Evolutionary conservation across 2,888 invertebrate genomes (phyloP).

Genomic region (Pharmacophagus antenor): DNA sequence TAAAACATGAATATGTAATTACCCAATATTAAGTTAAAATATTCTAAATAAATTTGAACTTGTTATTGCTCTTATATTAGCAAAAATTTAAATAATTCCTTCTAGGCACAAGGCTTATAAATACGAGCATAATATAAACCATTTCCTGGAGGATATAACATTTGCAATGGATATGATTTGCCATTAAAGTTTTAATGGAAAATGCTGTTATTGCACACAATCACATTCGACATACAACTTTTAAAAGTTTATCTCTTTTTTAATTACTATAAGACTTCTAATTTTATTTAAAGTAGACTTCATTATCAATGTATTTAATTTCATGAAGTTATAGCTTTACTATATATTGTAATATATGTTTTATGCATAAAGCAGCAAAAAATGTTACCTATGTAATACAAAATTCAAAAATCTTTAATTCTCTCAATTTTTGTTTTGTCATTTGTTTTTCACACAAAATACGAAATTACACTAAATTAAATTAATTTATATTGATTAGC

Average conservation of each 20-base stretch:
- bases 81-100: neutral
- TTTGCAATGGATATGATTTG: constrained; percentile 62
- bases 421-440: neutral
- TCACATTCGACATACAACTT: neutral
- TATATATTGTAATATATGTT: no score
- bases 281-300: no score
- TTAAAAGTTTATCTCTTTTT: no score
- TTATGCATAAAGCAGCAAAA: no score
- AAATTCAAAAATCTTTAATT: neutral
- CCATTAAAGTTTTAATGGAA: constrained; percentile 51
- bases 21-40: no score
- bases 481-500: constrained; percentile 68
- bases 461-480: no score
- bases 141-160: constrained; percentile 46
- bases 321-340: no score
- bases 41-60: no score
- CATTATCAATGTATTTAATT: no score
- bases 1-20: no score
- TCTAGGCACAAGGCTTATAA: constrained; percentile 37
- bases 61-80: neutral
- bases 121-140: constrained; percentile 38
- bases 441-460: no score
- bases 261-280: no score
- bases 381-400: neutral
- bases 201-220: constrained; percentile 66